Evolutionary conservation across 2,113 vertebrate genomes (phyloP), one percentile per base, ranked within the genome.

Genomic region (Kobus ellipsiprymnus): DNA sequence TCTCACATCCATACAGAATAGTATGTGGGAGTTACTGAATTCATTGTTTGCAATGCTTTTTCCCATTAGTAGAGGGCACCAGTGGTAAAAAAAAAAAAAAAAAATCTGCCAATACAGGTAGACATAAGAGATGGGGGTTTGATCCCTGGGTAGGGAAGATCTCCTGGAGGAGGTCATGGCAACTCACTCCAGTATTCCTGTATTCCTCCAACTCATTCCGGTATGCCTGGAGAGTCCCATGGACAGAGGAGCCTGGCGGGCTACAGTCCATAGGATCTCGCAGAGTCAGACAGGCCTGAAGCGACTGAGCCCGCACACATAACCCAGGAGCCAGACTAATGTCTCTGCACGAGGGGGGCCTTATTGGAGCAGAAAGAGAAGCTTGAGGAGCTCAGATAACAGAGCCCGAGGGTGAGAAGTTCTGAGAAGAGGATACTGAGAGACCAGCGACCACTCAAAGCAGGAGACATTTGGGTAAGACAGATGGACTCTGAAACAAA

Each of bases 301-400:
- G 19, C 0, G 19, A 71, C n/a, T 40, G 10, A 71, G 67, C 19
- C 5, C 0, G 3, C 33, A 36, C 19, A 40, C 5, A 71, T 19
- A 36, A 71, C 10, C n/a, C n/a, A 25, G n/a, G 92, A 74, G 21
- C 2, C 15, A 78, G 50, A 15, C 14, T 33, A 3, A 48, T 1
- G 25, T 2, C 10, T 21, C 13, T 84, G 30, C 1, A 0, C 7
- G n/a, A 19, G 5, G 10, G 30, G 16, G 27, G 1, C 40, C 9
- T 0, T 33, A 13, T 19, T 21, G 21, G 67, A 81, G 48, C 6
- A 21, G 21, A 29, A 71, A 36, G 57, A 92, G 27, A 74, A 62
- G 36, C 3, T 13, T 6, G 23, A 9, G 46, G 15, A 2, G 5
- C 54, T 91, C 62, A 64, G 40, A 14, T 25, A 29, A 13, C 40